Evolutionary conservation across 2,888 invertebrate genomes (phyloP).

Genomic region (Drosophila neutralis): DNA sequence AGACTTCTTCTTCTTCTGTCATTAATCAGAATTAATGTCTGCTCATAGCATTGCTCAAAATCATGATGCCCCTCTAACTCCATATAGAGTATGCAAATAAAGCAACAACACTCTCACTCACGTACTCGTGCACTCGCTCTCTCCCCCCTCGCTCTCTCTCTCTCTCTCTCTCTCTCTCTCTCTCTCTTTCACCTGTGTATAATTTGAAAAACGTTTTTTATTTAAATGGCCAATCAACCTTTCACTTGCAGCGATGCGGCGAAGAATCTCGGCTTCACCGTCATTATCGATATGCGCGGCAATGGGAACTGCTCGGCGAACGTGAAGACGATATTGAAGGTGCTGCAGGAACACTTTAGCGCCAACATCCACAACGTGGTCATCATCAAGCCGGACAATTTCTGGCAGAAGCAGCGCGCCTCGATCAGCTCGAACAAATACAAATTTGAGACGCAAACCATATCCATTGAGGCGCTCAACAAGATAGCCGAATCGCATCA

Average conservation of each 20-base stretch:
- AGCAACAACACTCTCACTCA: constrained; percentile 75
- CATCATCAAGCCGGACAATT: constrained; percentile 99
- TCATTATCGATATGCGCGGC: constrained; percentile 99
- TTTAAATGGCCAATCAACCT: constrained; percentile 41
- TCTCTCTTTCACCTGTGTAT: background rate
- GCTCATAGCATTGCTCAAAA: background rate
- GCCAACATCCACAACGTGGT: constrained; percentile 96
- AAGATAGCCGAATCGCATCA: constrained; percentile 97
- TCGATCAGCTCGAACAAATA: constrained; percentile 98
- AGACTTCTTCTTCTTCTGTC: background rate
- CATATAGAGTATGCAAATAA: constrained; percentile 10
- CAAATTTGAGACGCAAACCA: constrained; percentile 99
- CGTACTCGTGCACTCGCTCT: constrained; percentile 35
- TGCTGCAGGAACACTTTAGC: constrained; percentile 97
- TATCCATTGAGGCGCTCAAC: constrained; percentile 96
- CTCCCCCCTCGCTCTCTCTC: background rate
- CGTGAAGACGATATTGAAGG: constrained; percentile 98
- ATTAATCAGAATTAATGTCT: no score
- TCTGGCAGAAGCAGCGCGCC: constrained; percentile 99
- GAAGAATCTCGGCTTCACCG: constrained; percentile 93
- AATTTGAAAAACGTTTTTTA: constrained; percentile 21
- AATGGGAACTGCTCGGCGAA: constrained; percentile 92
- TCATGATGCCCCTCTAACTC: background rate
- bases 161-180: background rate
- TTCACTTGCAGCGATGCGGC: constrained; percentile 84